Evolutionary conservation across 2,888 invertebrate species (phyloP), one percentile per base, ranked within the genome.

Genomic region (Caenorhabditis sulstoni): DNA sequence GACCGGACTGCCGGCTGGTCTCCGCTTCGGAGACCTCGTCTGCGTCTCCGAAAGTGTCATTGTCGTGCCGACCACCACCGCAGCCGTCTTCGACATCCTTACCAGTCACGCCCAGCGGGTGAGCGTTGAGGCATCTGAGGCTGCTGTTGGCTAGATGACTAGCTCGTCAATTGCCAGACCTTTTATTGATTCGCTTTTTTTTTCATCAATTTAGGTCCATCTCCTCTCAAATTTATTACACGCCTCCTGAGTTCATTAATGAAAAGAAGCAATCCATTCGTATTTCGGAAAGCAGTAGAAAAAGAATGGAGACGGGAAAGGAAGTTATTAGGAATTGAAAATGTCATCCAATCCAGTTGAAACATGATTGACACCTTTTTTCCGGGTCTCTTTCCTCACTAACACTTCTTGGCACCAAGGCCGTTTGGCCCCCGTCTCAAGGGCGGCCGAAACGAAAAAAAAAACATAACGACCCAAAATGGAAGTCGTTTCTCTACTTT

Each of bases 291-390:
- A n/a, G n/a, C n/a, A n/a, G n/a, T n/a, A n/a, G n/a, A n/a, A n/a
- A 29, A 29, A 29, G 29, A 29, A 29, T 5, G 29, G 11, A 41
- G 41, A 41, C 37, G 37, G 37, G 37, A 16, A 18, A 55, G 37
- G 16, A 62, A 62, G 71, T 71, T 71, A 62, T 70, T 62, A 62
- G 23, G 39, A 62, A 71, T 62, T 45, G 47, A 62, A 59, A 70
- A 20, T 29, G 49, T 41, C 12, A n/a, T 9, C 45, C 29, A 29
- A 29, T 29, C 29, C 29, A 29, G 29, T 29, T 29, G 62, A 62
- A 71, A 68, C 55, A 71, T 71, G 71, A 71, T 71, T 71, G 71
- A 49, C 55, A 71, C 62, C 61, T 71, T 71, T 71, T 71, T 71
- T 39, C n/a, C 52, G 50, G 11, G 18, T 44, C 16, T 45, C 29